Evolutionary conservation across 2,797 vertebrate genomes (phyloP).

Genomic region (Coregonus sp.): DNA sequence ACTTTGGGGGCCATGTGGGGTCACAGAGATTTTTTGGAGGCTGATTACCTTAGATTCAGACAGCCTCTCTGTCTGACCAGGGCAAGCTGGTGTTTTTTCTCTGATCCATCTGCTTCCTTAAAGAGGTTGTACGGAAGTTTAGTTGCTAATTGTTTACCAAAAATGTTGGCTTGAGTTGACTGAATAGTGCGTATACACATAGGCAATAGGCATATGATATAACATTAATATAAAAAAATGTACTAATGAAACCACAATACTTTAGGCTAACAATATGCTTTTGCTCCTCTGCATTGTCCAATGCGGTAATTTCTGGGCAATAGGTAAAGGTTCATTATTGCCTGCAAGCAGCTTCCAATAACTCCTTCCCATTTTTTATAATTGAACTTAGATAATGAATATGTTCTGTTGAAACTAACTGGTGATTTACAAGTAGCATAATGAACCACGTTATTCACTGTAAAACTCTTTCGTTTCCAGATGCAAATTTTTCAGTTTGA

Average conservation of each 20-base stretch:
- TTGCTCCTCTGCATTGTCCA: too few species aligned
- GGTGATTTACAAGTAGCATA: background rate
- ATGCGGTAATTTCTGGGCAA: too few species aligned
- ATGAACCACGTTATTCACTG: background rate
- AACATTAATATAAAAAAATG: background rate
- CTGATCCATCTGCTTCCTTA: background rate
- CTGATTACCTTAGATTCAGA: background rate
- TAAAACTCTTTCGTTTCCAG: constrained; percentile 63
- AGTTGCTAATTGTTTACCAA: too few species aligned
- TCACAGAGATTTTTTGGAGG: background rate
- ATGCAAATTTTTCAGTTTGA: constrained; percentile 98
- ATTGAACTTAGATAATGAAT: background rate
- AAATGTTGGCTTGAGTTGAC: too few species aligned
- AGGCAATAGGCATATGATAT: background rate
- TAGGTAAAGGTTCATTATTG: too few species aligned
- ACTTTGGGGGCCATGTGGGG: background rate
- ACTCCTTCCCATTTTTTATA: background rate
- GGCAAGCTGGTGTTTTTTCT: background rate
- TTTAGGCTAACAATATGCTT: too few species aligned
- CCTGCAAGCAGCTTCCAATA: background rate
- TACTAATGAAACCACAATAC: too few species aligned
- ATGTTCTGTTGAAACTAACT: background rate
- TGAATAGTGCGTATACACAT: too few species aligned
- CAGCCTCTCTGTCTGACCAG: background rate
- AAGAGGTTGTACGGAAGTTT: background rate